phyloP scores from a whole-genome alignment of 1,140 invertebrate genomes.

The Cherax destructor region DNA sequence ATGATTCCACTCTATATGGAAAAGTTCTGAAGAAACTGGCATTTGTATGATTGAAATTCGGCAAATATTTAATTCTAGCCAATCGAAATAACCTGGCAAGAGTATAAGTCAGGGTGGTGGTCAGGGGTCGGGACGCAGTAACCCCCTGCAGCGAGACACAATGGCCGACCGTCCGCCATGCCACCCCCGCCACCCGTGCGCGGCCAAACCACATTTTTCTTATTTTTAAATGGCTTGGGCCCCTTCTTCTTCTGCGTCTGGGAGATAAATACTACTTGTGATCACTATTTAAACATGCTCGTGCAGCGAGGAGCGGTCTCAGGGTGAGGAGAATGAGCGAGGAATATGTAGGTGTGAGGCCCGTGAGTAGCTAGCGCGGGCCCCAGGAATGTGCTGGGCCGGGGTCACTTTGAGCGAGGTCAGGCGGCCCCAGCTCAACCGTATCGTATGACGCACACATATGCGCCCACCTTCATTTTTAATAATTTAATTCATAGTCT shows the following conservation, averaged over 20 bases:
- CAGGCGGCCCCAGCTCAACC: slow-evolving; percentile 25
- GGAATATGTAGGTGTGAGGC: neutral
- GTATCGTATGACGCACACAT: slow-evolving; percentile 35
- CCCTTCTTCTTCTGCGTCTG: slow-evolving; percentile 8
- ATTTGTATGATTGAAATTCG: too few species aligned
- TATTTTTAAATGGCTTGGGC: slow-evolving; percentile 48
- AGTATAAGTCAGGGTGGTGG: slow-evolving; percentile 6
- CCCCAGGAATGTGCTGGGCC: neutral
- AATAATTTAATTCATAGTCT: slow-evolving; percentile 48
- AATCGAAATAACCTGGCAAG: neutral
- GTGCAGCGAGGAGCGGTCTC: neutral
- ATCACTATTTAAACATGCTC: neutral
- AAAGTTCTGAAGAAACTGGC: too few species aligned
- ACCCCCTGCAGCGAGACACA: slow-evolving; percentile 56
- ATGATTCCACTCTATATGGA: neutral
- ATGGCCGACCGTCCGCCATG: slow-evolving; percentile 50
- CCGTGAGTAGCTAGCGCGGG: neutral
- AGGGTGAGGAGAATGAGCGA: neutral
- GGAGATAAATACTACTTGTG: neutral
- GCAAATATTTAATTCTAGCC: too few species aligned
- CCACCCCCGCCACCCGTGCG: slow-evolving; percentile 40
- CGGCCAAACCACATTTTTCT: slow-evolving; percentile 50
- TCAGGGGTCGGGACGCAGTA: slow-evolving; percentile 26
- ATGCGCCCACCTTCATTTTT: slow-evolving; percentile 36
- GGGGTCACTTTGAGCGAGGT: slow-evolving; percentile 18